These are phyloP conservation scores for Ophioninae sp. DNA, from an alignment of 2,888 invertebrate species.

Conservation along the genomic window DNA sequence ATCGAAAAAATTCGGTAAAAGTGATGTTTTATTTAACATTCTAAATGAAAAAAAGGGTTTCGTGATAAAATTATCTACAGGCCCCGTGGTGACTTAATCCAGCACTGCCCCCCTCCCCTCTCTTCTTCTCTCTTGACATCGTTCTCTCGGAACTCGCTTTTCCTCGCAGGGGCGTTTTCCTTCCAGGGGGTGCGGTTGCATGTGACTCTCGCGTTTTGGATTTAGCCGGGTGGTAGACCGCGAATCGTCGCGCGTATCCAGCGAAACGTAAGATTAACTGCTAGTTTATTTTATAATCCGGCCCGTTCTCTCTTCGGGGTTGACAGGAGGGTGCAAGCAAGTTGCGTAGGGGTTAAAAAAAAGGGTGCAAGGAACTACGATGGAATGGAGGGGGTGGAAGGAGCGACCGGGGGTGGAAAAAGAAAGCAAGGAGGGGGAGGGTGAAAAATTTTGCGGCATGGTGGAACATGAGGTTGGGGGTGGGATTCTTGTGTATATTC, in stretches of 20 bases:
- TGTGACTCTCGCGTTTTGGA: conserved; percentile 39
- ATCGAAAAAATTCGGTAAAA: too few relatives aligned
- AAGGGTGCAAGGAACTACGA: conserved; percentile 36
- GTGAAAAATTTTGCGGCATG: conserved; percentile 63
- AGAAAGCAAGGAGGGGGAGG: neutral
- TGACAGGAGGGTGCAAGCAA: conserved; percentile 19
- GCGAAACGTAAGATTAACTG: conserved; percentile 70
- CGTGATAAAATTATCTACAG: too few relatives aligned
- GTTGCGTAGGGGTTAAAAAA: conserved; percentile 8
- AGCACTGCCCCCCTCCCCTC: neutral
- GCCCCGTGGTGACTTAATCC: too few relatives aligned
- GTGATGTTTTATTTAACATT: too few relatives aligned
- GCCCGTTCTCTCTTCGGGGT: conserved; percentile 32
- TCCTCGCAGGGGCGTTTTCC: neutral
- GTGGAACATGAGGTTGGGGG: conserved; percentile 29
- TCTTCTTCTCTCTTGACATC: neutral
- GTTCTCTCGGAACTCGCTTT: neutral
- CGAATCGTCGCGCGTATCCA: conserved; percentile 63
- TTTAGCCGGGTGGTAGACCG: conserved; percentile 61
- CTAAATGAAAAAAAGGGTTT: too few relatives aligned
- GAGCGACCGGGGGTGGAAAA: neutral
- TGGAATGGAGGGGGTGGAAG: neutral
- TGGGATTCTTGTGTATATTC: conserved; percentile 6
- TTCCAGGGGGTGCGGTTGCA: neutral
- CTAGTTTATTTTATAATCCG: conserved; percentile 69